Evolutionary conservation across 2,797 vertebrate genomes (phyloP).

Genomic region (Clarias laeviceps): DNA sequence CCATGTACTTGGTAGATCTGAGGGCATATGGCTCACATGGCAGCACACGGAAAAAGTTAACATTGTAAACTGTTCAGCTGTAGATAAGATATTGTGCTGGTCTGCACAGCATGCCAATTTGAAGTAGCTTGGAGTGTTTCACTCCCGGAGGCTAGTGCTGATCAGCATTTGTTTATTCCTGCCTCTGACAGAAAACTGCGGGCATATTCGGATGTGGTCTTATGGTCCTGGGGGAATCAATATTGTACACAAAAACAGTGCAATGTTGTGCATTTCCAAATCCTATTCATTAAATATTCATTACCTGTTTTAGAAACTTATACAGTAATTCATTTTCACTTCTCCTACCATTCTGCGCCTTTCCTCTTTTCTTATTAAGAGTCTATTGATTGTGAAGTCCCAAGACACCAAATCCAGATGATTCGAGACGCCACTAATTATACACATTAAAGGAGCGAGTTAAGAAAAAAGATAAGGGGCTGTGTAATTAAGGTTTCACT

Average conservation of each 20-base stretch:
- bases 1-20: not conserved
- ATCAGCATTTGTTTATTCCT: not conserved
- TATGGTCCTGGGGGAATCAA: not conserved
- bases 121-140: not conserved
- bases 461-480: constrained; percentile 38
- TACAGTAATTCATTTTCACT: constrained; percentile 12
- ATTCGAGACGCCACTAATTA: constrained; percentile 48
- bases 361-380: constrained; percentile 32
- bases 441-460: constrained; percentile 35
- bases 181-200: not conserved
- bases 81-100: not conserved
- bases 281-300: not conserved
- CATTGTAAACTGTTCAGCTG: not conserved
- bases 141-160: not conserved
- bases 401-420: constrained; percentile 35
- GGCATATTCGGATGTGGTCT: not conserved
- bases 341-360: constrained; percentile 5
- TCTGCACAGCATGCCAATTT: not conserved
- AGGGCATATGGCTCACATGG: not conserved
- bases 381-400: constrained; percentile 22
- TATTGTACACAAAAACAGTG: not conserved
- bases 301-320: not conserved
- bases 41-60: not conserved
- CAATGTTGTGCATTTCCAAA: not conserved
- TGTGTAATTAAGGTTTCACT: constrained; percentile 56